Evolutionary conservation across 2,113 vertebrate genomes (phyloP).

Genomic region (Terrapene triunguis): DNA sequence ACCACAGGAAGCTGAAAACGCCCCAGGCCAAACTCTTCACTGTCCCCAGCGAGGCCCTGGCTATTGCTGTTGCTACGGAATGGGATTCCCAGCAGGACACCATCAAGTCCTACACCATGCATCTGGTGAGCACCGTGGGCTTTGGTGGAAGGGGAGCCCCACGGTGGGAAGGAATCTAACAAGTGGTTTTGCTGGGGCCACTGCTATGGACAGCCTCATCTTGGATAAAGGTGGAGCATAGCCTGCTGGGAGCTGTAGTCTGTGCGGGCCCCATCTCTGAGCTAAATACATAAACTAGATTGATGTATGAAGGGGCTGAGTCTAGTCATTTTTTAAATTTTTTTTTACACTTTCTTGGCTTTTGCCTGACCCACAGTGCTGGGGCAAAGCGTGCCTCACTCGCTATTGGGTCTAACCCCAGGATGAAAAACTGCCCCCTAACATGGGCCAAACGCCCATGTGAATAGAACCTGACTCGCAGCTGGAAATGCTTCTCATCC

Average conservation of each 20-base stretch:
- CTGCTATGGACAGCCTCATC: not conserved
- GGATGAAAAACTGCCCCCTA: not conserved
- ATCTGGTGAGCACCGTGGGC: constrained; percentile 82
- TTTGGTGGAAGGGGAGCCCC: not conserved
- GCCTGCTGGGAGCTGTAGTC: not conserved
- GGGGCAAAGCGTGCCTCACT: not conserved
- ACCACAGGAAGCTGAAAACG: constrained; percentile 93
- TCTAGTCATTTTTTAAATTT: not conserved
- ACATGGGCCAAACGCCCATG: not conserved
- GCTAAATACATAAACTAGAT: not conserved
- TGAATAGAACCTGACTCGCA: not conserved
- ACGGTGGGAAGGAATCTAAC: not conserved
- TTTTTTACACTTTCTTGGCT: not conserved
- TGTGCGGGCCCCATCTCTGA: not conserved
- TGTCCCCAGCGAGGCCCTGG: constrained; percentile 92
- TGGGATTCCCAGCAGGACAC: constrained; percentile 95
- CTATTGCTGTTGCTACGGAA: constrained; percentile 93
- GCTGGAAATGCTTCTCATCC: not conserved
- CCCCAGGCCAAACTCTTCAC: constrained; percentile 94
- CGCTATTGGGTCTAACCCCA: not conserved
- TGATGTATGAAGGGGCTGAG: not conserved
- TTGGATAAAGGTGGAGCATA: not conserved
- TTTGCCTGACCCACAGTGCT: not conserved
- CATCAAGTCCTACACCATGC: constrained; percentile 96
- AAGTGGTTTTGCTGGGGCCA: not conserved